Percentiles rank a stretch among this genome's conserved stretches.
Conservation (phyloP, 2,113 vertebrate genomes). For the Taurulus bubalis region DNA sequence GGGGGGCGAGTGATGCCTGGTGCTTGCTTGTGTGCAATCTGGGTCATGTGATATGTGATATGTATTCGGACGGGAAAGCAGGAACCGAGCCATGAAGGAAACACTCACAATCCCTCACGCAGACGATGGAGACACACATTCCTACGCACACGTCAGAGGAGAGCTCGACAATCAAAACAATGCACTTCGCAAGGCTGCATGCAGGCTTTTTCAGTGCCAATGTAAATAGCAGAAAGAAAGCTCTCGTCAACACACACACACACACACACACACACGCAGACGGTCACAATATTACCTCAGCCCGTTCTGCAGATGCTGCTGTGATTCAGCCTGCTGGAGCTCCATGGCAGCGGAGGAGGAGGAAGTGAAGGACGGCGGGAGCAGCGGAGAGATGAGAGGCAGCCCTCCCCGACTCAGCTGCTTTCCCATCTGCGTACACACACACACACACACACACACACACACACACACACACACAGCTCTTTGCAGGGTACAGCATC, state of each 20-base stretch:
- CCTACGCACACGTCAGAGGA: slow-evolving; percentile 10
- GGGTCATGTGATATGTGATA: slow-evolving; percentile 58
- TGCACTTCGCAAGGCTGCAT: slow-evolving; percentile 46
- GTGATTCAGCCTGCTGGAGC: slow-evolving; percentile 71
- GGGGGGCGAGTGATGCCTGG: slow-evolving; percentile 15
- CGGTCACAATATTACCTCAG: slow-evolving; percentile 70
- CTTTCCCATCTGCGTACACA: slow-evolving; percentile 68
- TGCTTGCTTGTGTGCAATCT: slow-evolving; percentile 27
- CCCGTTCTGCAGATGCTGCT: slow-evolving; percentile 65
- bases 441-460: slow-evolving; percentile 48
- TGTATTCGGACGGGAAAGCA: slow-evolving; percentile 19
- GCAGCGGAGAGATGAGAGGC: slow-evolving; percentile 70
- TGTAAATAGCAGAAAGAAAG: slow-evolving; percentile 16
- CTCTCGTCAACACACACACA: background rate
- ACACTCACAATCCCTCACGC: slow-evolving; percentile 8
- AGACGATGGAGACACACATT: background rate
- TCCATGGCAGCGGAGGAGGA: slow-evolving; percentile 75
- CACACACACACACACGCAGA: slow-evolving; percentile 1
- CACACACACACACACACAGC: slow-evolving; percentile 31
- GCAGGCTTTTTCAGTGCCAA: slow-evolving; percentile 31
- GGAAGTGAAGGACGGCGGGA: slow-evolving; percentile 61
- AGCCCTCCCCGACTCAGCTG: slow-evolving; percentile 74
- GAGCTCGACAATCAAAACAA: slow-evolving; percentile 13
- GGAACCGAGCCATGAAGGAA: slow-evolving; percentile 53
- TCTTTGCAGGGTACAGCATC: slow-evolving; percentile 60